Base-by-base conservation (phyloP, 1,140 invertebrate species). In the Bombus picipes region DNA sequence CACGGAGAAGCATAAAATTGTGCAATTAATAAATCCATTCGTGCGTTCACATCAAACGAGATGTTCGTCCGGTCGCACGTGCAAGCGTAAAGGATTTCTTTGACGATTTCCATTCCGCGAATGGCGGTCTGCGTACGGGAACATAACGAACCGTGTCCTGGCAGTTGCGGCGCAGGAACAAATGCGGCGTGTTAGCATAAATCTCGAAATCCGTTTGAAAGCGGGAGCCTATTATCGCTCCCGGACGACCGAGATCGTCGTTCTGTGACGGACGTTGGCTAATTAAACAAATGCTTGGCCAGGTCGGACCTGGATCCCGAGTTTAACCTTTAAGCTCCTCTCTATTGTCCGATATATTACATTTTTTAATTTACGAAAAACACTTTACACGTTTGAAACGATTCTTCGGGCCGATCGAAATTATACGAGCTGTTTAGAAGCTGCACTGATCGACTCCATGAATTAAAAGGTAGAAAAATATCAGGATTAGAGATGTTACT, bases 121-220 rank as follows among this genome's bases (percentile, higher is more conserved):
- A 84, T 71, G 83, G 76, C 83, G 76, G 59, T 53, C 71, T 25
- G 43, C 76, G n/a, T 65, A 89, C 62, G 81, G 80, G 71, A 65
- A 71, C 68, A 85, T 89, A 79, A 82, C 78, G 75, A 89, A 81
- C 76, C 82, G 70, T 86, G 73, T 71, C 72, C 76, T 68, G 83
- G n/a, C 78, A 77, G 79, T 74, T 75, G 79, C 70, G 71, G 39
- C 72, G 81, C 77, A 81, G 74, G 87, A 94, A 94, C 92, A 95
- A 95, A 95, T 94, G 94, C 93, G 88, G 87, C 94, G 93, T 94
- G 94, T 95, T 95, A 93, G 92, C 94, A 95, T 95, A 95, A 95
- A 95, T 95, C 95, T 95, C 92, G 91, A 95, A 95, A 95, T 95
- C 93, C 94, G 95, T 95, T 95, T 95, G 92, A 90, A 94, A 92